Base-by-base conservation (phyloP, 2,888 invertebrate genomes). In the Chloroclysta siterata region DNA sequence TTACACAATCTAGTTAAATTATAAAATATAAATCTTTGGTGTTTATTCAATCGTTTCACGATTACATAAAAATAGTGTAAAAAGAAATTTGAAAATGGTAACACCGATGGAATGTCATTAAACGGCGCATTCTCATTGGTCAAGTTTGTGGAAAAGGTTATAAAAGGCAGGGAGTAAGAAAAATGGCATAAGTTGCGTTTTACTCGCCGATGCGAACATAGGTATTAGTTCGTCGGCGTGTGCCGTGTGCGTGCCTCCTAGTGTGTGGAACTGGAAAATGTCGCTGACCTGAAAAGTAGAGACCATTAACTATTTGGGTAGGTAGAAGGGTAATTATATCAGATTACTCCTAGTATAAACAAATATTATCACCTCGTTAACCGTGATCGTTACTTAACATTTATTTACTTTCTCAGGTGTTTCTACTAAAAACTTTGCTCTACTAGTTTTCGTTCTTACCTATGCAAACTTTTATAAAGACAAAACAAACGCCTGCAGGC, bases 261-360 rank as follows among this genome's bases (percentile, higher is more conserved):
- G 87, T 0, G 96, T 95, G 86, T 95, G 95, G 87, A 96, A 96
- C 82, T 95, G 95, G 89, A 95, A 95, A 68, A 95, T 94, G 79
- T 95, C 95, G 81, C 95, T 95, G 58, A 95, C 95, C 95, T 95
- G 86, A 0, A 1, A 88, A 88, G 22, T 14, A 5, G 36, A 60
- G 22, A 53, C 53, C 6, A 15, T 13, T n/a, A 48, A 39, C 36
- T 39, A 33, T 8, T 33, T 33, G 3, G 36, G 15, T 42, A 42
- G 5, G 7, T 13, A n/a, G n/a, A n/a, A n/a, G n/a, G n/a, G n/a
- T n/a, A n/a, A n/a, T n/a, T n/a, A n/a, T n/a, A n/a, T n/a, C n/a
- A n/a, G n/a, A n/a, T n/a, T n/a, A n/a, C n/a, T n/a, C n/a, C n/a
- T n/a, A n/a, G n/a, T n/a, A n/a, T n/a, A n/a, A n/a, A n/a, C 13